A percentile compares a stretch with the other conserved stretches of the same genome.
These are phyloP conservation scores for Actias luna DNA, from an alignment of 2,888 invertebrate species.

Conservation along the genomic window DNA sequence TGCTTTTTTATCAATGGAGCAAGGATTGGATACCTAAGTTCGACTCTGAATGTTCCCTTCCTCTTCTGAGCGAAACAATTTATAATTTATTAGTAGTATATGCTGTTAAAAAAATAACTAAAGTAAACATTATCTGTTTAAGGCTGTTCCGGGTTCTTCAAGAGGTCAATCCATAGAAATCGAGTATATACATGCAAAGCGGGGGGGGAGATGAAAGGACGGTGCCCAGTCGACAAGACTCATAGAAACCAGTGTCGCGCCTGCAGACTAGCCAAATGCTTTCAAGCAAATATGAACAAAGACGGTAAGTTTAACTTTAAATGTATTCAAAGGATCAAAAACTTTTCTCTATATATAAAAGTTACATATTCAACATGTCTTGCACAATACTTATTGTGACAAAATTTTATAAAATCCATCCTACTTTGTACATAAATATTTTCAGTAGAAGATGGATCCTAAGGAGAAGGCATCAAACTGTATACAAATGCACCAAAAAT, in stretches of 20 bases:
- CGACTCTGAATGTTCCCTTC: not conserved
- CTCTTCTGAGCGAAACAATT: not conserved
- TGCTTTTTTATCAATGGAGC: too few relatives aligned
- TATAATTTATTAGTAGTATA: not conserved
- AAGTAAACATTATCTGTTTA: not conserved
- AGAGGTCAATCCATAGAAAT: constrained; percentile 97
- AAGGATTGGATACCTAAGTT: too few relatives aligned
- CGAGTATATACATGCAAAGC: constrained; percentile 98
- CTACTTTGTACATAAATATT: too few relatives aligned
- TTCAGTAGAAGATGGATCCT: too few relatives aligned
- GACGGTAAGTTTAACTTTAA: constrained; percentile 94
- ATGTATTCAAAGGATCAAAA: too few relatives aligned
- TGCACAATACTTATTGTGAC: too few relatives aligned
- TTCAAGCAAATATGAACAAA: constrained; percentile 98
- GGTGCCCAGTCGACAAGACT: constrained; percentile 98
- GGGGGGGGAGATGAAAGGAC: constrained; percentile 94
- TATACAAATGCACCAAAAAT: too few relatives aligned
- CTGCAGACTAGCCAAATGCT: constrained; percentile 96
- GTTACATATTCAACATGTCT: too few relatives aligned
- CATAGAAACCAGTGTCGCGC: constrained; percentile 98
- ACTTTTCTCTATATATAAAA: too few relatives aligned
- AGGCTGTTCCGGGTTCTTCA: constrained; percentile 98
- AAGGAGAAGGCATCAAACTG: too few relatives aligned
- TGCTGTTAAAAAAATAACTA: not conserved
- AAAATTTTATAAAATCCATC: too few relatives aligned